Conservation (phyloP, 2,797 vertebrate species). For the Intellagama lesueurii region DNA sequence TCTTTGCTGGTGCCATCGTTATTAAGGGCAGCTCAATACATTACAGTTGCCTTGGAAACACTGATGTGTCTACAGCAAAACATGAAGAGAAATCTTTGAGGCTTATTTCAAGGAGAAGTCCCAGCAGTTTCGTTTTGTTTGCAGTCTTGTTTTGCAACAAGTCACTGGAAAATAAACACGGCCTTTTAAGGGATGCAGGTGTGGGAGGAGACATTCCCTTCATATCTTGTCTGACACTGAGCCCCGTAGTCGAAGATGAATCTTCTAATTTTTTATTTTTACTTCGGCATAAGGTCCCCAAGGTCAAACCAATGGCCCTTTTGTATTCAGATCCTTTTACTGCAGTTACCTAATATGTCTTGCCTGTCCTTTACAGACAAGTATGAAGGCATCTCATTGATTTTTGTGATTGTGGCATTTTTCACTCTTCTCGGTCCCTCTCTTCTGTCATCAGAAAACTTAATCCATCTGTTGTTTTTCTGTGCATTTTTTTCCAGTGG, state of each 20-base stretch:
- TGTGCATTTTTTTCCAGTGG: constrained; percentile 33
- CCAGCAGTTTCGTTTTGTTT: no score
- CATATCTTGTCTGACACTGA: no score
- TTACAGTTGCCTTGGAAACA: no score
- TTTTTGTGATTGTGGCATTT: constrained; percentile 51
- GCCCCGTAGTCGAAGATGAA: constrained; percentile 24
- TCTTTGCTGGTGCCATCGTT: no score
- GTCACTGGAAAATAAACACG: no score
- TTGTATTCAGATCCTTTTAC: constrained; percentile 9
- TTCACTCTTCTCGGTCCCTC: constrained; percentile 23
- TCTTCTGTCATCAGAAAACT: constrained; percentile 28
- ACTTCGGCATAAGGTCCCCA: background rate
- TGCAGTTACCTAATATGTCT: constrained; percentile 17
- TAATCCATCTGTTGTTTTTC: constrained; percentile 40
- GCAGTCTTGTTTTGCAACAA: no score
- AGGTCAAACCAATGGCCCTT: background rate
- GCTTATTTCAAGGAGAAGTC: no score
- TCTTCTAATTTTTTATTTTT: constrained; percentile 4
- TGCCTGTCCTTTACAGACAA: constrained; percentile 25
- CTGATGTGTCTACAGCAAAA: no score
- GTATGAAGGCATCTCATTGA: constrained; percentile 39
- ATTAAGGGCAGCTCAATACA: no score
- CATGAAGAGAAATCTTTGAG: no score
- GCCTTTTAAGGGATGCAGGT: no score
- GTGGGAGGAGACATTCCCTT: no score